Evolutionary conservation across 2,888 invertebrate genomes (phyloP).

Genomic region (Drosophila parthenogenetica): DNA sequence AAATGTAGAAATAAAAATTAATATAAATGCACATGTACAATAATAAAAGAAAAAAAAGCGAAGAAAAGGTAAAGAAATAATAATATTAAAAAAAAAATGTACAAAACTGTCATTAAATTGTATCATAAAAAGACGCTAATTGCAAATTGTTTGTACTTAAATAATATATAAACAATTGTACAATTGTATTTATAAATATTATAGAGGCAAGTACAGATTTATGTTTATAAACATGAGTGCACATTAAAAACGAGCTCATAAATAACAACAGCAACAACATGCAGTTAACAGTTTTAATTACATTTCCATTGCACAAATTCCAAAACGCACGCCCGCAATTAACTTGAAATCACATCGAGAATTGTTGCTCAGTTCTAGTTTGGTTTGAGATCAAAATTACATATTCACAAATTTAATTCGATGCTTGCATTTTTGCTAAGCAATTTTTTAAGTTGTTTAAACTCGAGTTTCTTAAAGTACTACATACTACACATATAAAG

Average conservation of each 20-base stretch:
- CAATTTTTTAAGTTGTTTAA: too few species aligned
- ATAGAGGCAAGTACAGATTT: background rate
- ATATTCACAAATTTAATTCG: background rate
- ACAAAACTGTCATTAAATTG: conserved; percentile 73
- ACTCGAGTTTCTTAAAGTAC: too few species aligned
- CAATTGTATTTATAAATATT: background rate
- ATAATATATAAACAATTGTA: background rate
- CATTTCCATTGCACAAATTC: conserved; percentile 9
- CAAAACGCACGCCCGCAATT: conserved; percentile 13
- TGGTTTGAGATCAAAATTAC: background rate
- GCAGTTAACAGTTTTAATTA: conserved; percentile 7
- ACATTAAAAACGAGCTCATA: conserved; percentile 60
- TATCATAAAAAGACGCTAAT: conserved; percentile 74
- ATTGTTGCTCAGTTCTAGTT: background rate
- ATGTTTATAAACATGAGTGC: conserved; percentile 24
- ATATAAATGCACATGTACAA: background rate
- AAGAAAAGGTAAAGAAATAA: background rate
- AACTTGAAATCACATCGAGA: background rate
- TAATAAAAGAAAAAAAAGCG: conserved; percentile 1
- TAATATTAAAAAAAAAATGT: conserved; percentile 1
- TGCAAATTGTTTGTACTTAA: conserved; percentile 51
- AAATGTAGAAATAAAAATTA: conserved; percentile 39
- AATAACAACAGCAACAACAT: conserved; percentile 45
- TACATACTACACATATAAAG: too few species aligned
- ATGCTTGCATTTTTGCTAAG: too few species aligned